Base-by-base conservation (phyloP, 2,888 invertebrate species). In the Heliconius hortense region DNA sequence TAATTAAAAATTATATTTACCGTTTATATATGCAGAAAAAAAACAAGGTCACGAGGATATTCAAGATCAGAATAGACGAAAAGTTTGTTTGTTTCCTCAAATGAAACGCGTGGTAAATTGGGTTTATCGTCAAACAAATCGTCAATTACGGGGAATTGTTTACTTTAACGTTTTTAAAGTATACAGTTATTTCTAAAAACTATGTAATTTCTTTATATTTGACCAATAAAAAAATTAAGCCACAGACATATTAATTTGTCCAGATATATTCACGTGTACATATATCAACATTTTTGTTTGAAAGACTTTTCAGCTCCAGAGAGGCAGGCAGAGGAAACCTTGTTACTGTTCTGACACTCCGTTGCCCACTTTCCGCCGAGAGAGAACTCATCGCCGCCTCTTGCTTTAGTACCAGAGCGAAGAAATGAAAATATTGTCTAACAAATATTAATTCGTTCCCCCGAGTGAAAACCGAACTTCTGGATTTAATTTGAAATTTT, bases 111-210 rank as follows among this genome's bases (percentile, higher is more conserved):
- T 39, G 43, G 69, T 43, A 53, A 71, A 73, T 43, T 28, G 53
- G 35, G 68, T 73, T 76, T 73, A 73, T 67, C 35, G 48, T 53
- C 53, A 68, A 53, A 63, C 62, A 62, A 60, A 60, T 39, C 48
- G 35, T 72, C 35, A 53, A 76, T 68, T 72, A 68, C 48, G 66
- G 26, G 39, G 15, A 72, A 76, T 56, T 68, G 68, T 72, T 68
- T 76, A 39, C 28, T 66, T 24, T 11, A 62, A 60, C 21, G 60
- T 35, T 60, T 48, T 59, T 56, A 56, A 70, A 35, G 24, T 56
- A 70, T 24, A 24, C 24, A n/a, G 7, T 15, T 18, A 74, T 63
- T 63, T 74, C 21, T 26, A 26, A 62, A 53, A 39, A 35, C 13
- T 1, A 53, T 63, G 15, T 31, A 28, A 64, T 56, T 35, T 11